Evolutionary conservation across 2,888 invertebrate genomes (phyloP), one percentile per base, ranked within the genome.

Genomic region (Oxystoma pomonae): DNA sequence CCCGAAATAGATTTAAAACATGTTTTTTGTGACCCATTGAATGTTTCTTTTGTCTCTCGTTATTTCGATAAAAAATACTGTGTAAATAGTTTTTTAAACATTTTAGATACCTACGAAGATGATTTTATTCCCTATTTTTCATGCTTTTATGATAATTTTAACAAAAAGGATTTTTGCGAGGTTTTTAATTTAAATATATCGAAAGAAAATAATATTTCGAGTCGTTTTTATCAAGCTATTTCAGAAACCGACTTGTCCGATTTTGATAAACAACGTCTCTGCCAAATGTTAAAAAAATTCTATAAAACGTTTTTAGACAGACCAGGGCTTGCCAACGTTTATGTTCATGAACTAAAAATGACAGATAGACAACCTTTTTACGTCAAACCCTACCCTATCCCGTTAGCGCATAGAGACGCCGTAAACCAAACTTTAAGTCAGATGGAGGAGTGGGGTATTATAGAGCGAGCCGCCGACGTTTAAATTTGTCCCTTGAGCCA

Each of bases 401-500:
- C n/a, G n/a, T n/a, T n/a, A n/a, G n/a, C n/a, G n/a, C n/a, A n/a
- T n/a, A n/a, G n/a, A n/a, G n/a, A n/a, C n/a, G n/a, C n/a, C n/a
- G n/a, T n/a, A n/a, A n/a, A n/a, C n/a, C n/a, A n/a, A n/a, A n/a
- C n/a, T n/a, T n/a, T n/a, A n/a, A n/a, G n/a, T n/a, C n/a, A n/a
- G n/a, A n/a, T n/a, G n/a, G n/a, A n/a, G n/a, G n/a, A n/a, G n/a
- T n/a, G n/a, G n/a, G n/a, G n/a, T n/a, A n/a, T n/a, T n/a, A n/a
- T n/a, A n/a, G n/a, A n/a, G 58, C 19, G 20, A 59, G 20, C 20
- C 58, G 9, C 5, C 56, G 63, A 49, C 17, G 18, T 21, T 18
- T 66, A 17, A 67, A 67, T 19, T 56, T 61, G 18, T 61, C 64
- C 19, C 51, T 66, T 52, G 55, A 60, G 19, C 55, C 64, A 1